Conservation (phyloP, 2,888 invertebrate species). For the Horisme vitalbata region DNA sequence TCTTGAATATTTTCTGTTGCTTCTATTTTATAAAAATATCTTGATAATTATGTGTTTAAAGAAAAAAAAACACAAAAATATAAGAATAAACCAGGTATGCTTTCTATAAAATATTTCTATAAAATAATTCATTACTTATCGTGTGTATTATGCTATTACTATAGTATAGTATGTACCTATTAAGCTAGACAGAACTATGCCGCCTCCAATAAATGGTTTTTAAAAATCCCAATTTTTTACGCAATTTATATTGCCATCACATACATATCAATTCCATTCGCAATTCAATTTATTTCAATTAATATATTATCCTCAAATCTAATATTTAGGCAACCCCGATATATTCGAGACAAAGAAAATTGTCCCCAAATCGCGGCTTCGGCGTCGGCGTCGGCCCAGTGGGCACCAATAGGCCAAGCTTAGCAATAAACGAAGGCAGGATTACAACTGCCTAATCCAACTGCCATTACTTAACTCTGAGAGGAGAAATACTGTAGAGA, state of each 20-base stretch:
- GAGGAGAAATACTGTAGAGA: constrained; percentile 1
- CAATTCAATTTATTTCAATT: not conserved
- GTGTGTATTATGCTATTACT: too few species aligned
- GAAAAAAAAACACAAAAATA: too few species aligned
- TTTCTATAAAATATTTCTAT: too few species aligned
- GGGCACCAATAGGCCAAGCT: constrained; percentile 41
- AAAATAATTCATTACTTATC: too few species aligned
- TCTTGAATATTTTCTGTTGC: not conserved
- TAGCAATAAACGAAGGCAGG: constrained; percentile 43
- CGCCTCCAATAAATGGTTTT: too few species aligned
- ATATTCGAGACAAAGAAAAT: constrained; percentile 40
- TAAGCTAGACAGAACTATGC: too few species aligned
- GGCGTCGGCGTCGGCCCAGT: constrained; percentile 29
- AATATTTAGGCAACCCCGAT: constrained; percentile 19
- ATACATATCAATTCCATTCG: too few species aligned
- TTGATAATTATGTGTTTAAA: too few species aligned
- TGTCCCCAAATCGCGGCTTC: constrained; percentile 21
- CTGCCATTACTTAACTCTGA: constrained; percentile 36
- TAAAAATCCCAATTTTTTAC: too few species aligned
- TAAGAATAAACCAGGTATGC: too few species aligned
- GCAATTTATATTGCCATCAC: too few species aligned
- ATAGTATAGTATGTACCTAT: too few species aligned
- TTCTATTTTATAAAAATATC: not conserved
- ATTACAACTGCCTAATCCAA: constrained; percentile 51
- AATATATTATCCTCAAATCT: constrained; percentile 1